Percentiles rank a stretch among this genome's conserved stretches.
Evolutionary conservation across 2,888 invertebrate species (phyloP).

Genomic region (Lacanobia wlatinum): DNA sequence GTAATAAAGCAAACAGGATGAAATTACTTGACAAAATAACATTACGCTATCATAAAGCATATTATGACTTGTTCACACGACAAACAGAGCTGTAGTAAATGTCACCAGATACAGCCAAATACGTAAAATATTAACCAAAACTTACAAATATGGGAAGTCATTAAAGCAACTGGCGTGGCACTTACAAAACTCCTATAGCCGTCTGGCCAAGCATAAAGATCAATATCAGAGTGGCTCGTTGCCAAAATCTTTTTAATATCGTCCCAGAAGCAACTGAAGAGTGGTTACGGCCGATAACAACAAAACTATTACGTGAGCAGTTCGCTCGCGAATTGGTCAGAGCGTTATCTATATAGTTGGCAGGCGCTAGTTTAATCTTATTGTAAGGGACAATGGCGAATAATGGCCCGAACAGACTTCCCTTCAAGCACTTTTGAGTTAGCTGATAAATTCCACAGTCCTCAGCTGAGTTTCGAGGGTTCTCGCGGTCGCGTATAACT

Average conservation of each 20-base stretch:
- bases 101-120: conserved; percentile 77
- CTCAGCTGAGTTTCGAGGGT: conserved; percentile 80
- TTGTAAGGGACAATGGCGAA: conserved; percentile 86
- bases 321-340: conserved; percentile 83
- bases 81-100: conserved; percentile 78
- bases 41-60: conserved; percentile 39
- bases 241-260: conserved; percentile 91
- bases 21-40: conserved; percentile 28
- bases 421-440: conserved; percentile 84
- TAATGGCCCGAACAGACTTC: conserved; percentile 82
- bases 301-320: conserved; percentile 88
- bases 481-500: conserved; percentile 82
- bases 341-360: conserved; percentile 78
- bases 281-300: conserved; percentile 88
- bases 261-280: conserved; percentile 86
- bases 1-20: conserved; percentile 40
- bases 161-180: conserved; percentile 87
- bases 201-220: conserved; percentile 90
- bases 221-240: conserved; percentile 88
- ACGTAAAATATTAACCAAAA: conserved; percentile 84
- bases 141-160: conserved; percentile 89
- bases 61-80: conserved; percentile 68
- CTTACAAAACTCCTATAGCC: conserved; percentile 86
- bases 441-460: conserved; percentile 83
- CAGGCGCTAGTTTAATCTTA: conserved; percentile 85